Base-by-base conservation (phyloP, 2,888 invertebrate genomes). In the Eretmocerus hayati region DNA sequence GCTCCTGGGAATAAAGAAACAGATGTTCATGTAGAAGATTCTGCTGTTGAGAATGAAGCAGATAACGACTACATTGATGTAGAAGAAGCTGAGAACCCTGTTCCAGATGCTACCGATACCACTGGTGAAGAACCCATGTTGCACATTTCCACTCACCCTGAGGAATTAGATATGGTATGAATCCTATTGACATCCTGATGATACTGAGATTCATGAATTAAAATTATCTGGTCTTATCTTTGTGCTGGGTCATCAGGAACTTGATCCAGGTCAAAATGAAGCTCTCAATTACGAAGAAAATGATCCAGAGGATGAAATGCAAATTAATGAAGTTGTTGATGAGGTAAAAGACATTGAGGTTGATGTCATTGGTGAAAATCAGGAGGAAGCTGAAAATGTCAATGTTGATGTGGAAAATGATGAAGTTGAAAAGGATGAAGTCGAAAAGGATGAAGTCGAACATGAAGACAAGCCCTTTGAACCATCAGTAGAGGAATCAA, bases 391-490 rank as follows among this genome's bases (percentile, higher is more conserved):
- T 33, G 33, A 33, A 33, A 15, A 33, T 21, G 31, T 22, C 5
- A 15, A 33, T n/a, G 15, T 18, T 36, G 6, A 21, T 36, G 8
- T 36, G 41, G 23, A 23, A 6, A 19, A n/a, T 2, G 16, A 26
- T 23, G 33, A 33, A n/a, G n/a, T n/a, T n/a, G 5, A 33, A n/a
- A 15, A 33, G 11, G 33, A 13, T 42, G 47, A 50, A 20, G 43
- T 36, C 26, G 39, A 46, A 18, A 6, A 30, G 18, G 53, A 53
- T 36, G 33, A 42, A 42, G 23, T 19, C 16, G 52, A 53, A 13
- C n/a, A 31, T 13, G 61, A 62, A 32, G 42, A 54, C 26, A 58
- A 58, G 21, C 6, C 31, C 19, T 53, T 50, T 33, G 11, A 46
- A 16, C 40, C 26, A 38, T 37, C 48, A 31, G n/a, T n/a, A n/a